These are phyloP conservation scores for Papilio glaucus DNA, from an alignment of 1,140 invertebrate genomes.

Conservation along the genomic window DNA sequence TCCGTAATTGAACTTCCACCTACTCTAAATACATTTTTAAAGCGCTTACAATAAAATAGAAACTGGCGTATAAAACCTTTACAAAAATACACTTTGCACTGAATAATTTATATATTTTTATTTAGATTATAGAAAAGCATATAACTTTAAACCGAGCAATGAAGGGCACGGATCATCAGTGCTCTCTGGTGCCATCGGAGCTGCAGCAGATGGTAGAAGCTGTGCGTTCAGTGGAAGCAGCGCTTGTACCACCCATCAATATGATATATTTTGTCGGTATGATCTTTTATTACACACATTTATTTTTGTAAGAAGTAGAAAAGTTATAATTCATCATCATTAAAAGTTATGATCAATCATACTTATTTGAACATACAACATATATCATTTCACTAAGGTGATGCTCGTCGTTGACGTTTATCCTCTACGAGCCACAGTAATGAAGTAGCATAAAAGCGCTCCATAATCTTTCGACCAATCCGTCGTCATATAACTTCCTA, in stretches of 20 bases:
- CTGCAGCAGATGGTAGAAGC: slow-evolving; percentile 84
- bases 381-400: too few species aligned
- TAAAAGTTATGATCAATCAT: not conserved
- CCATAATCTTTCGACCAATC: too few species aligned
- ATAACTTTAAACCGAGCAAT: slow-evolving; percentile 89
- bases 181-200: slow-evolving; percentile 87
- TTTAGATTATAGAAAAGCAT: slow-evolving; percentile 90
- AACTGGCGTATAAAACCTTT: too few species aligned
- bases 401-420: too few species aligned
- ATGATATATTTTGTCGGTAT: slow-evolving; percentile 30
- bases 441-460: too few species aligned
- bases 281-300: too few species aligned
- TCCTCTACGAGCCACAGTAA: too few species aligned
- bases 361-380: not conserved
- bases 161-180: slow-evolving; percentile 91
- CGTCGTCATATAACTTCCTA: too few species aligned
- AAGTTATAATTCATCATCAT: not conserved
- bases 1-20: too few species aligned
- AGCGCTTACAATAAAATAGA: too few species aligned
- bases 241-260: slow-evolving; percentile 86
- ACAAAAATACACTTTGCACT: not conserved
- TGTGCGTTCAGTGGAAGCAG: slow-evolving; percentile 85
- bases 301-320: not conserved
- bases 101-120: slow-evolving; percentile 29
- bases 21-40: too few species aligned